Evolutionary conservation across 53 echinoderm and acorn worm genomes (phyloP).

Genomic region (Paracentrotus lividus): DNA sequence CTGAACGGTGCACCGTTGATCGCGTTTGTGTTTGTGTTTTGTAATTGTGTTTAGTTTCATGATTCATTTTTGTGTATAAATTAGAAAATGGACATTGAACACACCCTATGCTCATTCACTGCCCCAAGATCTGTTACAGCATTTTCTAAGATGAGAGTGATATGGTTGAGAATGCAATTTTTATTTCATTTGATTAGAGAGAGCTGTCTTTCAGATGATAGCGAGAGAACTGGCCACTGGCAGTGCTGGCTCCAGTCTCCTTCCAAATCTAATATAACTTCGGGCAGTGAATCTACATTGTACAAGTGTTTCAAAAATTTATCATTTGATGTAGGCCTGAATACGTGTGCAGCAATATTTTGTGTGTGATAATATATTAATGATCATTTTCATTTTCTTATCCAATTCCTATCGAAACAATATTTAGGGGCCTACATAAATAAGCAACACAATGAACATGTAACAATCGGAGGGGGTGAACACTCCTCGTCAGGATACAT

Average conservation of each 20-base stretch:
- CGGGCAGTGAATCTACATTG: background rate
- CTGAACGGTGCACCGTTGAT: no score
- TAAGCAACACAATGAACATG: no score
- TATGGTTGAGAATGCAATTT: conserved; percentile 27
- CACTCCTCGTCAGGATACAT: no score
- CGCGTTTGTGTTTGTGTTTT: no score
- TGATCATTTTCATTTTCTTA: background rate
- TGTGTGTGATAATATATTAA: background rate
- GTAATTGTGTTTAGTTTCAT: no score
- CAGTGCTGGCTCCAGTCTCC: background rate
- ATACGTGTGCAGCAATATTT: background rate
- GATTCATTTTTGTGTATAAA: no score
- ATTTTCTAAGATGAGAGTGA: background rate
- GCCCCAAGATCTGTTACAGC: background rate
- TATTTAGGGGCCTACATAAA: background rate
- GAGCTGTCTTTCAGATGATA: background rate
- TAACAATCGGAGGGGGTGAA: no score
- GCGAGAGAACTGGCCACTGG: background rate
- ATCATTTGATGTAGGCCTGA: background rate
- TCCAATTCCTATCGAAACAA: background rate
- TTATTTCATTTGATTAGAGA: conserved; percentile 32
- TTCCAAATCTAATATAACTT: conserved; percentile 17
- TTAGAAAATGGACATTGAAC: no score
- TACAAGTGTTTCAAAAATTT: conserved; percentile 1
- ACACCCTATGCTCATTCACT: background rate